phyloP scores from a whole-genome alignment of 2,888 invertebrate genomes.

The Lomographa bimaculata region DNA sequence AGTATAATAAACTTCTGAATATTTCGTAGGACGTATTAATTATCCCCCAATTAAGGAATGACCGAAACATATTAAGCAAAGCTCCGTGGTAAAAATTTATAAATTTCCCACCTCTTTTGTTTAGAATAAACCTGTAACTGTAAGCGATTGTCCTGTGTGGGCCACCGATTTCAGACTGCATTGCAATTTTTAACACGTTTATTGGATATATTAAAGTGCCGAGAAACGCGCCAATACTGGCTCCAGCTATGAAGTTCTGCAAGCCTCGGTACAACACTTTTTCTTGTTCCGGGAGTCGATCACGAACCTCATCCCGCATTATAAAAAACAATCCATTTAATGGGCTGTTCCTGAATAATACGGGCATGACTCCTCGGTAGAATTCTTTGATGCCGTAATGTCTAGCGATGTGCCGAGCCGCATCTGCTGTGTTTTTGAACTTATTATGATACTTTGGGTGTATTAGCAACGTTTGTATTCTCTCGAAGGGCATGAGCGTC shows the following conservation, averaged over 20 bases:
- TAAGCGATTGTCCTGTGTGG: constrained; percentile 85
- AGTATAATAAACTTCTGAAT: constrained; percentile 84
- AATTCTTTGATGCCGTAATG: constrained; percentile 93
- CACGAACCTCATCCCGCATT: constrained; percentile 91
- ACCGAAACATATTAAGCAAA: constrained; percentile 95
- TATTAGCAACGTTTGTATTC: constrained; percentile 96
- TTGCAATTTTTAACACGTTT: constrained; percentile 97
- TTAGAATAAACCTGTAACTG: constrained; percentile 88
- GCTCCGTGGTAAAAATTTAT: constrained; percentile 95
- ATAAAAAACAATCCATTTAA: constrained; percentile 97
- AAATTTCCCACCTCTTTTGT: constrained; percentile 90
- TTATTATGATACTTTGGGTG: constrained; percentile 91
- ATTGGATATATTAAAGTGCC: constrained; percentile 98
- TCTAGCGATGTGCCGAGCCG: constrained; percentile 85
- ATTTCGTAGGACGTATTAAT: constrained; percentile 98
- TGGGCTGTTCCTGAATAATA: constrained; percentile 95
- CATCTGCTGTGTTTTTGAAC: constrained; percentile 93
- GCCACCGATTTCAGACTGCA: constrained; percentile 96
- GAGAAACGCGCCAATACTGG: constrained; percentile 95
- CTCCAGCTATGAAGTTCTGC: constrained; percentile 92
- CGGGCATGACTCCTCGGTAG: constrained; percentile 95
- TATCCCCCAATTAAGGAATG: constrained; percentile 99
- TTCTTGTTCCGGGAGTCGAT: constrained; percentile 80
- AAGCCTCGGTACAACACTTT: constrained; percentile 77
- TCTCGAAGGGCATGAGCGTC: constrained; percentile 95